A percentile compares a stretch with the other conserved stretches of the same genome.
Conservation (phyloP, 2,888 invertebrate genomes). For the Hydropsyche betteni region DNA sequence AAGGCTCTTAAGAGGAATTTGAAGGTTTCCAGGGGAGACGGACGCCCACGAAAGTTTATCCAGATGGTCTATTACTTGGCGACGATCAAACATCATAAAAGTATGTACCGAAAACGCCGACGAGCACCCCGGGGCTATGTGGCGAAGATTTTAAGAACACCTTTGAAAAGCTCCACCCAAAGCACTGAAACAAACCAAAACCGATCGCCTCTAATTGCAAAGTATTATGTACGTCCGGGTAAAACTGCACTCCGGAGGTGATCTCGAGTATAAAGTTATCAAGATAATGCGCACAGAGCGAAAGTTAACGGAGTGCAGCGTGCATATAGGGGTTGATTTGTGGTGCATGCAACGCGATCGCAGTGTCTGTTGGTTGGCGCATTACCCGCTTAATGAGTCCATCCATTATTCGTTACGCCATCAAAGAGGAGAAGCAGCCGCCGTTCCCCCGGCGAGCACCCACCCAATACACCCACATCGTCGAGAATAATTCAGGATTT, state of each 20-base stretch:
- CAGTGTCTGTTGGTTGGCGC: slow-evolving; percentile 39
- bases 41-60: slow-evolving; percentile 27
- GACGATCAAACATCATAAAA: slow-evolving; percentile 19
- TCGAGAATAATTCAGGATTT: slow-evolving; percentile 36
- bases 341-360: slow-evolving; percentile 23
- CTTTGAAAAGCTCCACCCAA: too few relatives aligned
- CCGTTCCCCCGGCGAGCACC: slow-evolving; percentile 23
- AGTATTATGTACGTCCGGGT: too few relatives aligned
- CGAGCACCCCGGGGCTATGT: background rate
- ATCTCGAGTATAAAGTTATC: too few relatives aligned
- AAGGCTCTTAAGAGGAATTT: slow-evolving; percentile 33
- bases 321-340: slow-evolving; percentile 14
- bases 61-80: slow-evolving; percentile 30
- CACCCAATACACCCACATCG: background rate
- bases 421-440: slow-evolving; percentile 34
- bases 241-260: too few relatives aligned
- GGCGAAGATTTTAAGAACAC: too few relatives aligned
- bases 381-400: slow-evolving; percentile 50
- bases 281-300: background rate
- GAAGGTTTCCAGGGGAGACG: slow-evolving; percentile 30
- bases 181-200: too few relatives aligned
- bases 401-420: slow-evolving; percentile 46
- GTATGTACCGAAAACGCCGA: background rate
- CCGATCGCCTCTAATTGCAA: too few relatives aligned
- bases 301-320: slow-evolving; percentile 12